Conservation (phyloP, 1,140 invertebrate genomes). For the Ooceraea biroi region DNA sequence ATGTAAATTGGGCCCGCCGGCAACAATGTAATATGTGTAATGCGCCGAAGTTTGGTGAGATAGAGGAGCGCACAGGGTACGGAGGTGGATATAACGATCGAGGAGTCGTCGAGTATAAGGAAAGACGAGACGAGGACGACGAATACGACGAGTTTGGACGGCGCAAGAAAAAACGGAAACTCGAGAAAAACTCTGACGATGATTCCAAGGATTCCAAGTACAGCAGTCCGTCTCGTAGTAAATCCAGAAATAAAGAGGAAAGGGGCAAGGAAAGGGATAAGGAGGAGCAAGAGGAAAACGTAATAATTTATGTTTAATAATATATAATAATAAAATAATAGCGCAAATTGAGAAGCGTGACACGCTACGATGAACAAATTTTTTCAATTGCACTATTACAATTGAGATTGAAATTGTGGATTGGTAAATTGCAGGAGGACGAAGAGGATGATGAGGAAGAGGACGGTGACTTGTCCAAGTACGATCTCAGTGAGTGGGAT, state of each 20-base stretch:
- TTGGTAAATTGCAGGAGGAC: slow-evolving; percentile 63
- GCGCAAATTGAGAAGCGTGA: slow-evolving; percentile 3
- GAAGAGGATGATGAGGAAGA: slow-evolving; percentile 87
- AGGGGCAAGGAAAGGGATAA: slow-evolving; percentile 64
- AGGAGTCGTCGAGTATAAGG: slow-evolving; percentile 96
- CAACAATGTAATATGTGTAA: slow-evolving; percentile 99
- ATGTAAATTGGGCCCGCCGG: slow-evolving; percentile 99
- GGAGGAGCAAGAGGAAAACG: slow-evolving; percentile 58
- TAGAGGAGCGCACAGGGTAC: slow-evolving; percentile 93
- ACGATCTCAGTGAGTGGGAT: slow-evolving; percentile 92
- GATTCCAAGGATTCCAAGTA: slow-evolving; percentile 84
- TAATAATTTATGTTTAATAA: slow-evolving; percentile 52
- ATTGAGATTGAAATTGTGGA: background rate
- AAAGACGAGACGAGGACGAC: slow-evolving; percentile 93
- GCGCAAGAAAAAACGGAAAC: slow-evolving; percentile 91
- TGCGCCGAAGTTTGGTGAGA: slow-evolving; percentile 97
- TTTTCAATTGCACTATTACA: background rate
- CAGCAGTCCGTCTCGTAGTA: slow-evolving; percentile 80
- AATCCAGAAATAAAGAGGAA: slow-evolving; percentile 83
- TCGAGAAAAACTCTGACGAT: slow-evolving; percentile 84
- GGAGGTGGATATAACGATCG: slow-evolving; percentile 97
- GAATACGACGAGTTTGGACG: slow-evolving; percentile 99
- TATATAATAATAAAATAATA: too few relatives aligned
- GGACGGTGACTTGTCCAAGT: slow-evolving; percentile 93
- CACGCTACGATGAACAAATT: background rate